Evolutionary conservation across 2,113 vertebrate genomes (phyloP).

Genomic region (Mobula birostris): DNA sequence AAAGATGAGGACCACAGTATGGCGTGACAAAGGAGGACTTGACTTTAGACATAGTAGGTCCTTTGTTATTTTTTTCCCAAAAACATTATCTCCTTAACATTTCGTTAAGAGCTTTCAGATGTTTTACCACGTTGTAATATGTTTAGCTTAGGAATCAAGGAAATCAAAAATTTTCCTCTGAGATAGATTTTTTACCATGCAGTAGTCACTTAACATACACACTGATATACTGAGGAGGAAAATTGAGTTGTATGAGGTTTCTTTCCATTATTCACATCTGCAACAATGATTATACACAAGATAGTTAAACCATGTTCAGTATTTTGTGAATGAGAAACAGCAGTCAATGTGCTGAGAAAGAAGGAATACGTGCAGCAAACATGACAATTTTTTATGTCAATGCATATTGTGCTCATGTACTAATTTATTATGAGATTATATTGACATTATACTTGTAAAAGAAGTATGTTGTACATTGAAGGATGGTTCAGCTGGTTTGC

Average conservation of each 20-base stretch:
- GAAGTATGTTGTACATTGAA: not conserved
- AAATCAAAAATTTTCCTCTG: not conserved
- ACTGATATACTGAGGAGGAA: not conserved
- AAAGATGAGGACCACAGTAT: not conserved
- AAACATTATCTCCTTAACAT: not conserved
- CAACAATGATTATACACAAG: not conserved
- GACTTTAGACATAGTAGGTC: not conserved
- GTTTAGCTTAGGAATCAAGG: not conserved
- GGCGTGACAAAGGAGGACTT: not conserved
- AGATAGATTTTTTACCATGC: not conserved
- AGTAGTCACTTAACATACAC: not conserved
- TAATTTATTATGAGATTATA: not conserved
- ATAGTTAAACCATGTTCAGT: not conserved
- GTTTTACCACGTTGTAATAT: not conserved
- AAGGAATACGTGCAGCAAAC: not conserved
- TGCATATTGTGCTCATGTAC: not conserved
- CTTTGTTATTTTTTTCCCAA: not conserved
- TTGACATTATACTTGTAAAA: too few relatives aligned
- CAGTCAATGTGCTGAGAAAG: not conserved
- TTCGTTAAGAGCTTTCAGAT: slow-evolving; percentile 16
- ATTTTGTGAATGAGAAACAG: not conserved
- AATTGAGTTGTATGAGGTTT: not conserved
- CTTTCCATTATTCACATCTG: not conserved
- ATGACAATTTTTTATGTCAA: too few relatives aligned
- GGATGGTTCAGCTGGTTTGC: not conserved